phyloP scores from a whole-genome alignment of 1,140 invertebrate genomes.

The Nylanderia fulva region DNA sequence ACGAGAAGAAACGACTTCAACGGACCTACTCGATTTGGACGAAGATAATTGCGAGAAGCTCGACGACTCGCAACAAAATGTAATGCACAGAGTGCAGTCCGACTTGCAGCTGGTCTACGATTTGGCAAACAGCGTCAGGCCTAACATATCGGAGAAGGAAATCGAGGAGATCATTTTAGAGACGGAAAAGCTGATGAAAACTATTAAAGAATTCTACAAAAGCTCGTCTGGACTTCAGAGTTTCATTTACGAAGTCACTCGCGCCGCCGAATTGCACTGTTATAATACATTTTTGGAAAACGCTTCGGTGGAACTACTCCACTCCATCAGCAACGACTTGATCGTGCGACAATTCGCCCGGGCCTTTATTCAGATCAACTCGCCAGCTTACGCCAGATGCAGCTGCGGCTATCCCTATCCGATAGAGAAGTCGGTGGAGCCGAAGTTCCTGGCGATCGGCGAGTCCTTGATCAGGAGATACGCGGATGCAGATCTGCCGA shows the following conservation, averaged over 20 bases:
- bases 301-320: conserved; percentile 70
- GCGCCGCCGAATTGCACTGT: conserved; percentile 79
- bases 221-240: conserved; percentile 72
- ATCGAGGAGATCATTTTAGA: conserved; percentile 75
- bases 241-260: conserved; percentile 78
- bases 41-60: neutral
- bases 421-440: conserved; percentile 66
- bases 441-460: conserved; percentile 79
- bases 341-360: conserved; percentile 74
- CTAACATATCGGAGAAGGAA: conserved; percentile 66
- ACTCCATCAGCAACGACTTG: conserved; percentile 59
- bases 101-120: conserved; percentile 76
- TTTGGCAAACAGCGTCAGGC: conserved; percentile 74
- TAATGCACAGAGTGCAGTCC: conserved; percentile 73
- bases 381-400: conserved; percentile 69
- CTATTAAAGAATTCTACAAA: conserved; percentile 75
- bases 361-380: conserved; percentile 80
- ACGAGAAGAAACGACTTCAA: neutral
- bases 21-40: neutral
- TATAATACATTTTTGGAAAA: conserved; percentile 78
- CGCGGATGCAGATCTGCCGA: conserved; percentile 44
- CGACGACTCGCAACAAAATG: conserved; percentile 35
- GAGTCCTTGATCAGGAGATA: conserved; percentile 76
- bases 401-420: conserved; percentile 77
- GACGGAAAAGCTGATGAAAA: conserved; percentile 72